Conservation (phyloP, 2,888 invertebrate genomes). For the Cheilosia vernalis region DNA sequence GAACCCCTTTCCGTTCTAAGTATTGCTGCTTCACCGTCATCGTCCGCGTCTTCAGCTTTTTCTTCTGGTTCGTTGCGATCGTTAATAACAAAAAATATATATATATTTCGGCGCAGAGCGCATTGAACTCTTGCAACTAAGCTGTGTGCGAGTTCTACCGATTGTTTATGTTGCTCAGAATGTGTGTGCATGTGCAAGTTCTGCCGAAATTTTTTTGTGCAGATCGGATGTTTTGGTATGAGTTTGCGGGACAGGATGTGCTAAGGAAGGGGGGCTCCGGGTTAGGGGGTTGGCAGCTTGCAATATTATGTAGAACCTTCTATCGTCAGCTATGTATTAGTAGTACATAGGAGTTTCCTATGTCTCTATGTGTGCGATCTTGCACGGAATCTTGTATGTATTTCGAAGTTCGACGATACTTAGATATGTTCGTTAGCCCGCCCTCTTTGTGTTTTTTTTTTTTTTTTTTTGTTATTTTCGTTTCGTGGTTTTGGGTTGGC, state of each 20-base stretch:
- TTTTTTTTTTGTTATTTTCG: conserved; percentile 13
- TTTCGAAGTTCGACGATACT: conserved; percentile 65
- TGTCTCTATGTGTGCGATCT: conserved; percentile 55
- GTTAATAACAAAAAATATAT: conserved; percentile 50
- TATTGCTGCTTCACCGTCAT: neutral
- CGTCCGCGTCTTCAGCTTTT: conserved; percentile 10
- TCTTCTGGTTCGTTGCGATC: conserved; percentile 61
- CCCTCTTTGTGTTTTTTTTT: conserved; percentile 46
- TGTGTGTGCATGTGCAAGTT: conserved; percentile 66
- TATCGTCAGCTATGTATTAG: conserved; percentile 64
- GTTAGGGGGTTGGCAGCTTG: neutral
- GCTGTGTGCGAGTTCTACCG: conserved; percentile 58
- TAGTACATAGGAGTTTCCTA: conserved; percentile 70
- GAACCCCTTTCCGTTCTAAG: conserved; percentile 29
- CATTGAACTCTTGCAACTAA: conserved; percentile 66
- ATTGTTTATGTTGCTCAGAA: conserved; percentile 60
- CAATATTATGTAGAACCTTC: conserved; percentile 65
- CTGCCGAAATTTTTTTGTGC: conserved; percentile 52
- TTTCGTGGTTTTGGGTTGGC: conserved; percentile 50
- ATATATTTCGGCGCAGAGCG: conserved; percentile 66
- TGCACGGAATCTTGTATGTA: conserved; percentile 19
- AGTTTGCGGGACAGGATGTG: conserved; percentile 59
- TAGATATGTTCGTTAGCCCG: conserved; percentile 72
- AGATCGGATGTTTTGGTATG: conserved; percentile 54
- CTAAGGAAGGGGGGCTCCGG: conserved; percentile 10